Conservation (phyloP, 2,888 invertebrate genomes). For the Lobophora halterata region DNA sequence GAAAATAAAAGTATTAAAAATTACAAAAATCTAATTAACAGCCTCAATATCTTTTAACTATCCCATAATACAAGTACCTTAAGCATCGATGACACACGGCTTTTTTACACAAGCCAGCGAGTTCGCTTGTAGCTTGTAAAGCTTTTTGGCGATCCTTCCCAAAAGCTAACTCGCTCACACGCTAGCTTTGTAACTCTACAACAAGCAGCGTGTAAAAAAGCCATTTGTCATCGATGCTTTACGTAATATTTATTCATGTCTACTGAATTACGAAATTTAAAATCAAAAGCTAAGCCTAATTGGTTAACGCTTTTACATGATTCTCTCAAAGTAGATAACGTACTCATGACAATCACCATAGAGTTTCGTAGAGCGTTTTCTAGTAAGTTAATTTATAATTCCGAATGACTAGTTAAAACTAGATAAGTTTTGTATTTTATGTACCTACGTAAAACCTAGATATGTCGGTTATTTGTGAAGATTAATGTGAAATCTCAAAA, state of each 20-base stretch:
- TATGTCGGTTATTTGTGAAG: conserved; percentile 27
- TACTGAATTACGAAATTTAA: conserved; percentile 11
- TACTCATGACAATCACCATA: conserved; percentile 8
- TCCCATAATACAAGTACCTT: conserved; percentile 22
- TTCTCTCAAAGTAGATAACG: conserved; percentile 9
- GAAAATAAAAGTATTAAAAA: conserved; percentile 23
- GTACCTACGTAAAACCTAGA: conserved; percentile 38
- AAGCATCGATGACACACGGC: conserved; percentile 34
- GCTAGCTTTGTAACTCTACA: too few relatives aligned
- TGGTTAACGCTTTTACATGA: conserved; percentile 5
- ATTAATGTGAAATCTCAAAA: conserved; percentile 13
- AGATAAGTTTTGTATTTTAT: conserved; percentile 31
- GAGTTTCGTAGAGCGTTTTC: conserved; percentile 12
- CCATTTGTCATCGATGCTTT: too few relatives aligned
- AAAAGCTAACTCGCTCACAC: too few relatives aligned
- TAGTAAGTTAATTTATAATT: too few relatives aligned
- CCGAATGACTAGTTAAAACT: conserved; percentile 41
- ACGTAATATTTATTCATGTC: too few relatives aligned
- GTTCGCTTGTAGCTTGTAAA: too few relatives aligned
- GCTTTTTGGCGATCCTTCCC: too few relatives aligned
- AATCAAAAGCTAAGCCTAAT: conserved; percentile 11
- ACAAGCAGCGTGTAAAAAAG: too few relatives aligned
- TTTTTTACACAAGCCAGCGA: too few relatives aligned
- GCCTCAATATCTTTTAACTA: conserved; percentile 36
- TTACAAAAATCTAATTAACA: conserved; percentile 33